These are phyloP conservation scores for Chiridota heheva DNA, from an alignment of 35 echinoderm and acorn worm genomes.

Conservation along the genomic window DNA sequence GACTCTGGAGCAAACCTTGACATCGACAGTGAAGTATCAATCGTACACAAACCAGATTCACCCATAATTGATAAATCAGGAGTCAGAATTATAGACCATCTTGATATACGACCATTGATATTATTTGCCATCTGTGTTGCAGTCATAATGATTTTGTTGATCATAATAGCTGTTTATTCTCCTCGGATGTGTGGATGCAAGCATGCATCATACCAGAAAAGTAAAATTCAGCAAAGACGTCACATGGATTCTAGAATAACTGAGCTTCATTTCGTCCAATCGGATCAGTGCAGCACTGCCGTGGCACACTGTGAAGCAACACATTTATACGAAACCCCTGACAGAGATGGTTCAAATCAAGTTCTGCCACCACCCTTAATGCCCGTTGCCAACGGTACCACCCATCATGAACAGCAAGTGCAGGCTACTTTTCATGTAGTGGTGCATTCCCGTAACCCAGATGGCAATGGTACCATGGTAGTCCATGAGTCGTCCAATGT, in stretches of 20 bases:
- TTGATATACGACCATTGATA: conserved; percentile 41
- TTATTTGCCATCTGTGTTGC: conserved; percentile 10
- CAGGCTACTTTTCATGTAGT: conserved; percentile 43
- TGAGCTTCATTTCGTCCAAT: conserved; percentile 48
- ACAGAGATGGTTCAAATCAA: conserved; percentile 2
- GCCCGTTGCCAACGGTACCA: too few species aligned
- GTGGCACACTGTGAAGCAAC: conserved; percentile 44
- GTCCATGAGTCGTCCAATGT: too few species aligned
- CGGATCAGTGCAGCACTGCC: conserved; percentile 36
- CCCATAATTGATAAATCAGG: background rate
- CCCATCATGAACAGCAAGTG: conserved; percentile 34
- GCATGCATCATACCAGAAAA: conserved; percentile 9
- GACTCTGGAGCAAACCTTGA: background rate
- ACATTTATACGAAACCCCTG: conserved; percentile 35
- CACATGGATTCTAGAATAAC: conserved; percentile 37
- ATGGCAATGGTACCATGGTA: too few species aligned
- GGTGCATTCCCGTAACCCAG: conserved; percentile 31
- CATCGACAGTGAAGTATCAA: background rate
- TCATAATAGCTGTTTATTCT: conserved; percentile 25
- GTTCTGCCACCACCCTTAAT: conserved; percentile 6
- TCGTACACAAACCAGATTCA: background rate
- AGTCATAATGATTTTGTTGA: conserved; percentile 27
- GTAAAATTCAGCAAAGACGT: background rate
- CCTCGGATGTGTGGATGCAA: conserved; percentile 26
- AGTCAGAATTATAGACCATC: background rate